phyloP scores from a whole-genome alignment of 2,113 vertebrate species.

The Cardinalis cardinalis region DNA sequence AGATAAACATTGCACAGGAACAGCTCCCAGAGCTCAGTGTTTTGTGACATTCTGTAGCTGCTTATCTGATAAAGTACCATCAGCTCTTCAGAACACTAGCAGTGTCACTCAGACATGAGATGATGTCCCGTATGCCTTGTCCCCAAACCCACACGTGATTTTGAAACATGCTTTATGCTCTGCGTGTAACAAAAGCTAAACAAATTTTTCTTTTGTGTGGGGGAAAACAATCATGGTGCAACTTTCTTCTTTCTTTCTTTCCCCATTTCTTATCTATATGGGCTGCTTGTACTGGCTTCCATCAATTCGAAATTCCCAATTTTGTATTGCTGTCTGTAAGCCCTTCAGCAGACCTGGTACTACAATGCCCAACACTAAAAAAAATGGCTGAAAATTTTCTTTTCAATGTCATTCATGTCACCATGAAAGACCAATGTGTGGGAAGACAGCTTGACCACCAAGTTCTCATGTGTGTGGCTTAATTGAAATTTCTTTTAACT shows the following conservation, averaged over 20 bases:
- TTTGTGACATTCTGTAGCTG: not conserved
- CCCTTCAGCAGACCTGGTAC: not conserved
- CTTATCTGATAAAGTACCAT: not conserved
- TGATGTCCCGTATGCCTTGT: not conserved
- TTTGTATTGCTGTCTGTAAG: not conserved
- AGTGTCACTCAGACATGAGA: not conserved
- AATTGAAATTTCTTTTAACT: not conserved
- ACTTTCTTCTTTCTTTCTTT: not conserved
- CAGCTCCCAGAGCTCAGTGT: not conserved
- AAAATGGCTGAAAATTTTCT: not conserved
- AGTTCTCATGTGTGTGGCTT: not conserved
- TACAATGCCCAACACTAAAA: not conserved
- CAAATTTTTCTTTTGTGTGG: not conserved
- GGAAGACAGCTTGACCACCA: not conserved
- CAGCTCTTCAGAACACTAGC: not conserved
- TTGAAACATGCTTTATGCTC: not conserved
- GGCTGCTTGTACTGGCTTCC: not conserved
- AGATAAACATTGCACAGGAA: not conserved
- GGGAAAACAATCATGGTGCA: not conserved
- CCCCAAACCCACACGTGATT: rapidly evolving
- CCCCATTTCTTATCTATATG: not conserved
- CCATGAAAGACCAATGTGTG: not conserved
- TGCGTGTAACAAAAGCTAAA: not conserved
- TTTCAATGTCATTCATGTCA: not conserved
- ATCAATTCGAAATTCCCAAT: not conserved